These are phyloP conservation scores for Eudiplozoon nipponicum DNA, from an alignment of 2,888 invertebrate genomes.

Conservation along the genomic window DNA sequence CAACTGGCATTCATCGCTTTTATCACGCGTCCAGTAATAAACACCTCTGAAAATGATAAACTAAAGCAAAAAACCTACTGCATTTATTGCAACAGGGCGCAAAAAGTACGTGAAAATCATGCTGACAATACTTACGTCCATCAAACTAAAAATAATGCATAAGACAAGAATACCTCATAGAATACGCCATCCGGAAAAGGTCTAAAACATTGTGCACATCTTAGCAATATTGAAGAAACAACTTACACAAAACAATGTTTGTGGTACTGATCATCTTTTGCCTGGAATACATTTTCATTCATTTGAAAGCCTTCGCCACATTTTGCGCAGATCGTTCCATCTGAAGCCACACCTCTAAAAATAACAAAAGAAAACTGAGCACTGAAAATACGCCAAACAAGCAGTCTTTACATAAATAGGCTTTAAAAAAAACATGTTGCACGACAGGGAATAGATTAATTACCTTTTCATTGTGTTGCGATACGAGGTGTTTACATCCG, in stretches of 20 bases:
- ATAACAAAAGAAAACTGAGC: no score
- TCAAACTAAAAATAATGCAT: slow-evolving; percentile 37
- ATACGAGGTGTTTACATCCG: no score
- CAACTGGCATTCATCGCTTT: slow-evolving; percentile 96
- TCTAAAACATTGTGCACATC: slow-evolving; percentile 90
- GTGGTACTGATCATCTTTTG: slow-evolving; percentile 90
- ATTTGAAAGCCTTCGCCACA: slow-evolving; percentile 79
- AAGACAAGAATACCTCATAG: slow-evolving; percentile 37
- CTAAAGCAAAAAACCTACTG: slow-evolving; percentile 35
- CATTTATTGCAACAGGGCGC: slow-evolving; percentile 53
- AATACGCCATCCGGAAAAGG: slow-evolving; percentile 83
- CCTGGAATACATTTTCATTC: slow-evolving; percentile 89
- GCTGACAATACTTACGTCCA: slow-evolving; percentile 88
- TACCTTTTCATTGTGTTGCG: no score
- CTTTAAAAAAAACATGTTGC: no score
- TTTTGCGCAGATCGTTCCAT: no score
- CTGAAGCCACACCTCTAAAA: no score
- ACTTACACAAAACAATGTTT: slow-evolving; percentile 81
- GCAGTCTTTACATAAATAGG: no score
- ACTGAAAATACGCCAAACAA: no score
- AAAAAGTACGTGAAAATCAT: slow-evolving; percentile 82
- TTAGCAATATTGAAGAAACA: slow-evolving; percentile 20
- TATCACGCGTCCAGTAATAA: slow-evolving; percentile 87
- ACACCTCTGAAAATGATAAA: slow-evolving; percentile 37
- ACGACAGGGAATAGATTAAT: no score